These are phyloP conservation scores for Thalassophryne amazonica DNA, from an alignment of 2,797 vertebrate genomes.

Conservation along the genomic window DNA sequence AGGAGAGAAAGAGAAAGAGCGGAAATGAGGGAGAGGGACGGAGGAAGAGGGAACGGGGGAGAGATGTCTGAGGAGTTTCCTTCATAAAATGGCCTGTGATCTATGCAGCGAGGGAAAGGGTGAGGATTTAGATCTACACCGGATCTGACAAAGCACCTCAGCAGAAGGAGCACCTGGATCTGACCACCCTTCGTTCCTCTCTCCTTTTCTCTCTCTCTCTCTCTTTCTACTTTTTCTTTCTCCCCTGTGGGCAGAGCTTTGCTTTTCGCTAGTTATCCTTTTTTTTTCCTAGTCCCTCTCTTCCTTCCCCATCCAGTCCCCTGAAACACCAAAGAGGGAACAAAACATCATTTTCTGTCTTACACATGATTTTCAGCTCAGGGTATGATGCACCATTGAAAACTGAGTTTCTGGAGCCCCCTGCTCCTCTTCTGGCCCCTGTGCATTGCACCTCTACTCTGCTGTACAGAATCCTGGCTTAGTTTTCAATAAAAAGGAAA, in stretches of 20 bases:
- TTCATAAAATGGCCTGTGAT: constrained; percentile 35
- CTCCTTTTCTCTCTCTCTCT: too few species aligned
- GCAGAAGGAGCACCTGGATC: constrained; percentile 42
- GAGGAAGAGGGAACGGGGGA: constrained; percentile 77
- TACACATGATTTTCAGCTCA: constrained; percentile 65
- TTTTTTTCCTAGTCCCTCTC: constrained; percentile 50
- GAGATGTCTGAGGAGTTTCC: constrained; percentile 70
- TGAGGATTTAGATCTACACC: constrained; percentile 44
- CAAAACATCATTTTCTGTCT: constrained; percentile 55
- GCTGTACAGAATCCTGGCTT: constrained; percentile 81
- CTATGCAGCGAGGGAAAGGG: constrained; percentile 33
- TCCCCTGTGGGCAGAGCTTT: constrained; percentile 69
- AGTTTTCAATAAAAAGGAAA: constrained; percentile 82
- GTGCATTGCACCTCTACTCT: constrained; percentile 68
- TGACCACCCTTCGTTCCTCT: constrained; percentile 51
- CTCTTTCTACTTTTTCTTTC: constrained; percentile 76
- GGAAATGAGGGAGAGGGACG: constrained; percentile 74
- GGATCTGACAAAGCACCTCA: constrained; percentile 36
- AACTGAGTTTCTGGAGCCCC: constrained; percentile 57
- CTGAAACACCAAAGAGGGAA: constrained; percentile 59
- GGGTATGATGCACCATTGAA: constrained; percentile 67
- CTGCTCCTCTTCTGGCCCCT: constrained; percentile 51
- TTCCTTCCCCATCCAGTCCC: constrained; percentile 54
- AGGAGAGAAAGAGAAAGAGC: constrained; percentile 79
- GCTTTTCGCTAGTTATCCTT: constrained; percentile 46